phyloP scores from a whole-genome alignment of 1,140 invertebrate species.

The Theocolax elegans region DNA sequence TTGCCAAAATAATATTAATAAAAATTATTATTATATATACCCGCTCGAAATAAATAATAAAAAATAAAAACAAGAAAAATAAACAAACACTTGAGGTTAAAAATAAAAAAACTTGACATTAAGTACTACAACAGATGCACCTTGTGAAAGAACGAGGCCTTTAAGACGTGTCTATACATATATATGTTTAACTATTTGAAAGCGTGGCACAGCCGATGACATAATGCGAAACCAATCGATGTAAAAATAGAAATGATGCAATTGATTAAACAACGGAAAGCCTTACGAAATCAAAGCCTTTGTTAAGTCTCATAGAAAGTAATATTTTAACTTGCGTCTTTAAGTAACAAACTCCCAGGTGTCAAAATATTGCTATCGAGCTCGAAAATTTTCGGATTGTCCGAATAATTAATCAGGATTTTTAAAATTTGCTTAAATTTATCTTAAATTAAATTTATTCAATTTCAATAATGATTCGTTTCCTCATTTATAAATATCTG shows the following conservation, averaged over 20 bases:
- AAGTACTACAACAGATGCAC: constrained; percentile 8
- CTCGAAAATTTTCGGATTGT: constrained; percentile 20
- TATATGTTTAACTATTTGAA: constrained; percentile 9
- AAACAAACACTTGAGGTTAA: neutral
- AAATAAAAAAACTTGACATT: constrained; percentile 8
- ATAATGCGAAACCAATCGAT: constrained; percentile 11
- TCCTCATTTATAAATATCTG: too few relatives aligned
- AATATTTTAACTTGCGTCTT: constrained; percentile 23
- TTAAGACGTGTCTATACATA: too few relatives aligned
- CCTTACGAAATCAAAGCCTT: neutral
- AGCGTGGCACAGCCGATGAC: constrained; percentile 30
- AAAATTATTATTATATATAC: too few relatives aligned
- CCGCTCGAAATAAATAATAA: constrained; percentile 21
- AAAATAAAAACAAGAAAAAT: constrained; percentile 21
- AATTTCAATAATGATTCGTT: too few relatives aligned
- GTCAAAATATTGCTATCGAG: constrained; percentile 30
- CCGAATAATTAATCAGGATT: neutral
- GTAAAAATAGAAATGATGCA: neutral
- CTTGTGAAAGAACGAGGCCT: neutral
- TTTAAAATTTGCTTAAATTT: too few relatives aligned
- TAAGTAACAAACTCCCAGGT: constrained; percentile 33
- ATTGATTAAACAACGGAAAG: constrained; percentile 1
- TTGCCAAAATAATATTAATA: too few relatives aligned
- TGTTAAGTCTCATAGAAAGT: constrained; percentile 5
- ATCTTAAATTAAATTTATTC: too few relatives aligned